Evolutionary conservation across 2,888 invertebrate genomes (phyloP), one percentile per base, ranked within the genome.

Genomic region (Erannis defoliaria): DNA sequence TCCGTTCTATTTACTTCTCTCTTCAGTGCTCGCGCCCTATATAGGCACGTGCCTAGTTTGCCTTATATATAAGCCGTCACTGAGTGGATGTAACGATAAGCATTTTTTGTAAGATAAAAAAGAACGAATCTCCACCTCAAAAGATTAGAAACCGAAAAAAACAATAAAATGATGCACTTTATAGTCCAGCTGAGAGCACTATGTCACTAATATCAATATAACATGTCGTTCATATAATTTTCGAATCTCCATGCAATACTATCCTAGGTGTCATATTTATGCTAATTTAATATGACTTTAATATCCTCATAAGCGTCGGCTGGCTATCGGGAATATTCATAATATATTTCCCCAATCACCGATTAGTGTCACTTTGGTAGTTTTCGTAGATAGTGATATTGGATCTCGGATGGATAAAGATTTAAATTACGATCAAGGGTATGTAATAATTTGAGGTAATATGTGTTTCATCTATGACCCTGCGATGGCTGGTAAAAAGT

Each of bases 201-300:
- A 35, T 55, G 58, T 65, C 45, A 61, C 50, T 43, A 57, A 46
- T 51, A 49, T 33, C 40, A 51, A 55, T 54, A 51, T 59, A 43
- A 5, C 55, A 58, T 33, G 57, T 65, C 56, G 38, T 59, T 56
- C 35, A 61, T 19, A 48, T 61, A 54, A 63, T 58, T 55, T 66
- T 38, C 54, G 49, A 59, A 66, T 57, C 49, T 40, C 64, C 49
- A 66, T 66, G 66, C 63, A 64, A 69, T 58, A 46, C 45, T 58
- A 69, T 56, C 62, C 64, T 38, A 62, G 50, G 68, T 69, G 64
- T 69, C 68, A 69, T 69, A 66, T 66, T 65, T 69, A 69, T 69
- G 62, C 56, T 61, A 69, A 69, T 65, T 58, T 66, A 43, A 64
- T 59, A 56, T 54, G 59, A 57, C 55, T 57, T 53, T 62, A 64